Evolutionary conservation across 1,140 invertebrate genomes (phyloP).

Genomic region (Chironomus striatipennis): DNA sequence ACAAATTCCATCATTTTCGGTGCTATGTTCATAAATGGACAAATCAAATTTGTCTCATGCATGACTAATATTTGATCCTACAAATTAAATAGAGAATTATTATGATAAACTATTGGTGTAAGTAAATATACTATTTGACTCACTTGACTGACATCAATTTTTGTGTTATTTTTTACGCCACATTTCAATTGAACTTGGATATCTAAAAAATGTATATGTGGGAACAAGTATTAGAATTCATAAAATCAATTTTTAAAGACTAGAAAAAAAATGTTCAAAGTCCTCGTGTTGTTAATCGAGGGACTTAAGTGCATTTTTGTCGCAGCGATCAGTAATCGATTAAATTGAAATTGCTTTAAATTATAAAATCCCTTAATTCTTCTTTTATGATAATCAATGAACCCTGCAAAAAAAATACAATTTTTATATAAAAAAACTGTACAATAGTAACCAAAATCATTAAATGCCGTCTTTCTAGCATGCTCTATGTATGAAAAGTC

Average conservation of each 20-base stretch:
- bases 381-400: too few species aligned
- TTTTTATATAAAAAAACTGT: neutral
- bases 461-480: too few species aligned
- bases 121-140: neutral
- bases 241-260: too few species aligned
- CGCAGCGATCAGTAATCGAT: too few species aligned
- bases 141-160: neutral
- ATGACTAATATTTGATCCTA: neutral
- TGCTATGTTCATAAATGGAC: neutral
- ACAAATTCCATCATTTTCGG: neutral
- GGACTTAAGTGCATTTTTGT: too few species aligned
- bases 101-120: neutral
- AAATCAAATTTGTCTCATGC: neutral
- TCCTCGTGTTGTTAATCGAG: too few species aligned
- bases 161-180: neutral
- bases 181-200: conserved; percentile 15
- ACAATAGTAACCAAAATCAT: too few species aligned
- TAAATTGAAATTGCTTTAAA: too few species aligned
- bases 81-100: neutral
- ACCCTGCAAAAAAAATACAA: neutral
- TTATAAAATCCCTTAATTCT: too few species aligned
- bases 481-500: too few species aligned
- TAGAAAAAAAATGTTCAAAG: too few species aligned
- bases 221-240: too few species aligned
- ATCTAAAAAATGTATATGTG: neutral